These are phyloP conservation scores for Tethya wilhelma DNA, from an alignment of 37 sponge, comb jelly and placozoan species.

Conservation along the genomic window DNA sequence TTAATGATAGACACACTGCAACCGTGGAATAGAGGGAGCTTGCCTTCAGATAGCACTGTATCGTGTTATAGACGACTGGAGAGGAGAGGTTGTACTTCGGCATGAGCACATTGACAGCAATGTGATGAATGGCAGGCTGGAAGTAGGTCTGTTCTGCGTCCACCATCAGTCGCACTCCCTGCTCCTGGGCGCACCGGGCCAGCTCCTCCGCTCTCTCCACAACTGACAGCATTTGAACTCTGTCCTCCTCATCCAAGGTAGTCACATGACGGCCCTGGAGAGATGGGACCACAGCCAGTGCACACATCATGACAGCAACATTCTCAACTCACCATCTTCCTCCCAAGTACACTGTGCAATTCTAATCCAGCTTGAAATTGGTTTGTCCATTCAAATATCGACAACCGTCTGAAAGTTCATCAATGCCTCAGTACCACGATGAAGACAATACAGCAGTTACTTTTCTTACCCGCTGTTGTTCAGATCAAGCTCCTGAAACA, in stretches of 20 bases:
- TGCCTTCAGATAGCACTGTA: constrained; percentile 84
- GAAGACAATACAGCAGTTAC: background rate
- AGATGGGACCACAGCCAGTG: no score
- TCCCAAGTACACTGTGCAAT: constrained; percentile 31
- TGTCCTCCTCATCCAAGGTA: constrained; percentile 36
- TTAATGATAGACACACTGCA: background rate
- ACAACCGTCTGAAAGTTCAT: constrained; percentile 16
- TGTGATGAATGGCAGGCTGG: constrained; percentile 79
- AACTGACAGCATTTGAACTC: constrained; percentile 31
- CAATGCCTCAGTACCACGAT: background rate
- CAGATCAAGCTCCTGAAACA: constrained; percentile 53
- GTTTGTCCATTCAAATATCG: constrained; percentile 29
- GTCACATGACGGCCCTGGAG: no score
- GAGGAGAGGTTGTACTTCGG: constrained; percentile 58
- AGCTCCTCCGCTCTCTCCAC: constrained; percentile 23
- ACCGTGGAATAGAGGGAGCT: background rate
- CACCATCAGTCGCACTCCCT: constrained; percentile 67
- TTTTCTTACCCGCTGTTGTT: constrained; percentile 36
- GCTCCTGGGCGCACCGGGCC: constrained; percentile 61
- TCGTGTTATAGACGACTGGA: constrained; percentile 72
- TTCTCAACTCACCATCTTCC: background rate
- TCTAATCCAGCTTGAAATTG: constrained; percentile 37
- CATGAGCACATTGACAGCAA: constrained; percentile 76
- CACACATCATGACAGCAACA: no score
- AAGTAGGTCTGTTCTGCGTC: constrained; percentile 93